Evolutionary conservation across 1,140 invertebrate genomes (phyloP), one percentile per base, ranked within the genome.

Genomic region (Lethrus apterus): DNA sequence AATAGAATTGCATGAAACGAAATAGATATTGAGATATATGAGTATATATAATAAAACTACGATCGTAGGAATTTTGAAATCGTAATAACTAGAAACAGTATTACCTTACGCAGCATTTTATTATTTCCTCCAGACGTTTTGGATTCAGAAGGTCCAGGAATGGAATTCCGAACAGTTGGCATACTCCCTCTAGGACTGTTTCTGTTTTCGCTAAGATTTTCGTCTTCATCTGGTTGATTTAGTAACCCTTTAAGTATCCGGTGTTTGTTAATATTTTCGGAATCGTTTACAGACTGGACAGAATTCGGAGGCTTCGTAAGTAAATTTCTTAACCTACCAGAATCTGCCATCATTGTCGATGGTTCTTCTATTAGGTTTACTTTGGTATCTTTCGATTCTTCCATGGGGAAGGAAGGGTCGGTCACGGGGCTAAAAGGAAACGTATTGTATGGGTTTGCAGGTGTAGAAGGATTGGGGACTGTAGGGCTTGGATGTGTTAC

Each of bases 151-250:
- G 48, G 56, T 40, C 48, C 42, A 8, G 54, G 56, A 50, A 59
- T 57, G 13, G 50, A 51, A 51, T 32, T 58, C 59, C 57, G 50
- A 50, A 42, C 60, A 58, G 54, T 52, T 40, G 50, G 52, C 30
- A 35, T 59, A 54, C 30, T 19, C 5, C 55, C 51, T 29, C 67
- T 65, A 10, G 70, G 66, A 55, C 61, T 68, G 11, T 61, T 54
- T 35, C 60, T 56, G 44, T 54, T 56, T 9, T 53, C 70, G 64
- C 52, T 63, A 59, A 50, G 63, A 63, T 56, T 66, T 63, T 86
- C 83, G 46, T 86, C 83, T 44, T 91, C 88, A 51, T 93, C 89
- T 45, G 84, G 80, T 58, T 86, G 80, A 63, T 89, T 87, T 30
- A 91, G 68, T 59, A 91, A 66, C 44, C 77, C 81, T 64, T 89